These are phyloP conservation scores for Thalassarche chlororhynchos DNA, from an alignment of 2,113 vertebrate genomes.

Conservation along the genomic window DNA sequence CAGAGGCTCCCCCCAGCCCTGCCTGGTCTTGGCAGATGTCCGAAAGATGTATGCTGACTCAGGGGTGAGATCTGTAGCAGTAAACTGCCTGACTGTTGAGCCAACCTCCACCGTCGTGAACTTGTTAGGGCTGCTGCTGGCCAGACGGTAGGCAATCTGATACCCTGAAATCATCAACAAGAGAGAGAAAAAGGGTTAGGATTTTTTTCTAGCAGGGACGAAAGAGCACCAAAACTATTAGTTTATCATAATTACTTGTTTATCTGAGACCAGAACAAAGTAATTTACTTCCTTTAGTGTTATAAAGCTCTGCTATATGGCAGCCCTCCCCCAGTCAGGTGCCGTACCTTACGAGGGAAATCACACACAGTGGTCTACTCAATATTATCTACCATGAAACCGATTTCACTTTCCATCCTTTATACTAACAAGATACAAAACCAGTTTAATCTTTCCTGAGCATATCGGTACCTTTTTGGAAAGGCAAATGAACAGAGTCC, in stretches of 20 bases:
- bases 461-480: neutral
- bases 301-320: neutral
- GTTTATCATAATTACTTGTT: neutral
- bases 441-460: neutral
- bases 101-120: conserved; percentile 94
- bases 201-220: neutral
- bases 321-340: neutral
- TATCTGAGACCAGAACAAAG: neutral
- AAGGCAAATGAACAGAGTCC: neutral
- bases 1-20: conserved; percentile 90
- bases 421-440: neutral
- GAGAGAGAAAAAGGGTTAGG: neutral
- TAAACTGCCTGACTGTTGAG: conserved; percentile 89
- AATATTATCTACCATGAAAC: neutral
- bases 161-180: conserved; percentile 79
- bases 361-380: neutral
- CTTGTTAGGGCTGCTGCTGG: conserved; percentile 86
- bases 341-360: neutral
- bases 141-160: conserved; percentile 91
- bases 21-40: conserved; percentile 88
- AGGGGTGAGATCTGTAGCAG: conserved; percentile 83
- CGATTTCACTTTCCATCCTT: neutral
- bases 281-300: neutral
- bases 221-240: neutral
- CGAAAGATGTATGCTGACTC: conserved; percentile 90